These are phyloP conservation scores for Operophtera brumata DNA, from an alignment of 2,888 invertebrate genomes.

Conservation along the genomic window DNA sequence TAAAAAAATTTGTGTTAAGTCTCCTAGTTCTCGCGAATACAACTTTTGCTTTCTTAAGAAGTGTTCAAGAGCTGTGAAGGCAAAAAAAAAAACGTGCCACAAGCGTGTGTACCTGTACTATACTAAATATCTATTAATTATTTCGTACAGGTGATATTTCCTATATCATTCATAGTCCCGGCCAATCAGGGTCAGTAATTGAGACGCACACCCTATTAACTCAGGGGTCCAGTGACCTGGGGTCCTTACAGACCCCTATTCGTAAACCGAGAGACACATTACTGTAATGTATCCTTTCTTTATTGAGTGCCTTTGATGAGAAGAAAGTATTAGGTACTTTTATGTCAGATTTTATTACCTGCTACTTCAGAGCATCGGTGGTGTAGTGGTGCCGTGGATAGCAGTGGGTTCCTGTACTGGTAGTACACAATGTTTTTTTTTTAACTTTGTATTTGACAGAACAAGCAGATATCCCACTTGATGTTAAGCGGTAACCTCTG, in stretches of 20 bases:
- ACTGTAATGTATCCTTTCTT: conserved; percentile 6
- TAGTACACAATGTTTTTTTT: no score
- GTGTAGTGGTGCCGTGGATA: no score
- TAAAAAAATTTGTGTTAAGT: no score
- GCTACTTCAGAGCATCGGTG: neutral
- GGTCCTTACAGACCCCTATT: neutral
- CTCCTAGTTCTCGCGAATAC: no score
- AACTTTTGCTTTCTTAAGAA: no score
- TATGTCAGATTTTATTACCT: neutral
- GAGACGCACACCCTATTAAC: conserved; percentile 38
- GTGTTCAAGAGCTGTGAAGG: no score
- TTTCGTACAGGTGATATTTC: conserved; percentile 7
- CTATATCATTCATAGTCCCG: conserved; percentile 36
- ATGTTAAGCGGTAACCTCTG: no score
- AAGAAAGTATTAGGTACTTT: neutral
- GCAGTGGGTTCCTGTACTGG: no score
- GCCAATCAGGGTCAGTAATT: conserved; percentile 46
- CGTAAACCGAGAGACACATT: conserved; percentile 4
- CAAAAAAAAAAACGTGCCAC: no score
- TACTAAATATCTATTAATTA: neutral
- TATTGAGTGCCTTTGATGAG: neutral
- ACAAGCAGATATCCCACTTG: no score
- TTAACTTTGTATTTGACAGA: no score
- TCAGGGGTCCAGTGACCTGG: conserved; percentile 1
- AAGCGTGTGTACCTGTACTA: no score